phyloP scores from a whole-genome alignment of 1,140 invertebrate genomes.

The Acromyrmex heyeri region DNA sequence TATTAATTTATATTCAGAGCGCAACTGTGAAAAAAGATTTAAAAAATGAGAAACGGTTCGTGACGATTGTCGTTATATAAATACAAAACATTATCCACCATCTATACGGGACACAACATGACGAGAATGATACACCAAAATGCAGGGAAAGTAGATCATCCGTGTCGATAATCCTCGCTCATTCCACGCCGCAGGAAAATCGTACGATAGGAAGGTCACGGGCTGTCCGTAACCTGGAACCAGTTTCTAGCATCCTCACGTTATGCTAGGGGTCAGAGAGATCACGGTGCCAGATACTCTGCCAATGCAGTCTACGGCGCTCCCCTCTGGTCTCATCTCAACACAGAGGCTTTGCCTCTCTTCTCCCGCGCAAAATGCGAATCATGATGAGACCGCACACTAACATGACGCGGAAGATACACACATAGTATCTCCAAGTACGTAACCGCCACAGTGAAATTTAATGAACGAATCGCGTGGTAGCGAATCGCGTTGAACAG shows the following conservation, averaged over 20 bases:
- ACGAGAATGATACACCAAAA: constrained; percentile 6
- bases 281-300: constrained; percentile 76
- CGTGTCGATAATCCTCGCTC: constrained; percentile 33
- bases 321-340: constrained; percentile 13
- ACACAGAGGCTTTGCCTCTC: background rate
- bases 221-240: constrained; percentile 70
- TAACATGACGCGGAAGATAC: background rate
- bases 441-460: constrained; percentile 60
- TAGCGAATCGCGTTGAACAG: constrained; percentile 19
- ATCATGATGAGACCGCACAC: constrained; percentile 33
- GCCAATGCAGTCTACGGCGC: constrained; percentile 49
- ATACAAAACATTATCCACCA: background rate
- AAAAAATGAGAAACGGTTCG: background rate
- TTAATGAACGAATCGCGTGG: constrained; percentile 59
- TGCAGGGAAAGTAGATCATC: constrained; percentile 59
- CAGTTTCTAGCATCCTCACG: constrained; percentile 73
- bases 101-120: background rate
- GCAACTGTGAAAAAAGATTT: too few species aligned
- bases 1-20: background rate
- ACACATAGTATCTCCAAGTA: background rate
- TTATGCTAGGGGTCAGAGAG: constrained; percentile 69
- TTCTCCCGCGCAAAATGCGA: constrained; percentile 16
- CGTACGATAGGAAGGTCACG: constrained; percentile 66
- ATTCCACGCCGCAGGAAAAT: constrained; percentile 45
- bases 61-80: background rate